Base-by-base conservation (phyloP, 2,113 vertebrate genomes). In the Indri indri region DNA sequence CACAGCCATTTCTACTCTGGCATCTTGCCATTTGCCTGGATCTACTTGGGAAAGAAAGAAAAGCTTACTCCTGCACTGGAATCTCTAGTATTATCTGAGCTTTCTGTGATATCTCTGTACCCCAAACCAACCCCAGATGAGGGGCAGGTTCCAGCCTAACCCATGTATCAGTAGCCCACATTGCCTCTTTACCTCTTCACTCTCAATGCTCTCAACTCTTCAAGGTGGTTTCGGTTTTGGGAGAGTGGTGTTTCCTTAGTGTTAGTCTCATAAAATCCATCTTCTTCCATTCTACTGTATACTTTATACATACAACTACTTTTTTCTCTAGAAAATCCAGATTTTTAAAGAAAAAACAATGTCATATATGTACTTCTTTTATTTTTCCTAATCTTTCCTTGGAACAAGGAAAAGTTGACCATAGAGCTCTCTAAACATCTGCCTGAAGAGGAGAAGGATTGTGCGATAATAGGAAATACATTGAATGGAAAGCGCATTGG, bases 131-230 rank as follows among this genome's bases (percentile, higher is more conserved):
- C 47, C 14, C 42, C 42, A 50, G 57, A 52, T 10, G 50, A 61
- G 65, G 18, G 70, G 37, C 20, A 30, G 14, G 4, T 45, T 65
- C n/a, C 14, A 42, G 45, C 8, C 22, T 47, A 80, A 25, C 10
- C 11, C 18, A 47, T 30, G 17, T 40, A 27, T 81, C 50, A 12
- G 7, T 5, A 27, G 37, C 34, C 40, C 45, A 37, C 27, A 32
- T 2, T 22, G 1, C 8, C 13, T 45, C 5, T 47, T 32, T 14
- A 16, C 0, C 8, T 34, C 34, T 71, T 45, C 20, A 30, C 2
- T 11, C 7, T 57, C n/a, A 74, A 2, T 23, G 22, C 6, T 87
- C 2, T 37, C 0, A 54, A 13, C 6, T 79, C 11, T 34, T 13
- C 20, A 2, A 40, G 61, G 42, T 65, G 18, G 65, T 40, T 65